Conservation (phyloP, 2,797 vertebrate genomes). For the Eidolon dupreanum region DNA sequence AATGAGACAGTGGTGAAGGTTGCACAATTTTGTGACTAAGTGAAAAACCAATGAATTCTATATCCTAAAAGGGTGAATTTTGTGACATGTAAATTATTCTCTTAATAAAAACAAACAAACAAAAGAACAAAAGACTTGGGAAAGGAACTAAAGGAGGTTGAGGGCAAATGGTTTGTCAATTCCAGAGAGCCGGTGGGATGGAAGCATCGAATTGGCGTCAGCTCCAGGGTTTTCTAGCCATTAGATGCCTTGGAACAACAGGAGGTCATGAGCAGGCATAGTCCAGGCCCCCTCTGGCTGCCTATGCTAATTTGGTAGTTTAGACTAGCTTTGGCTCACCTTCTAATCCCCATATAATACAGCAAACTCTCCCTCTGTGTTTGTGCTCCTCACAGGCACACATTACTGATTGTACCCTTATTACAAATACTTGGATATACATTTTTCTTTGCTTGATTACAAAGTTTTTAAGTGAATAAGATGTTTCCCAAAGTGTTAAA, state of each 20-base stretch:
- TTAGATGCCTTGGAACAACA: background rate
- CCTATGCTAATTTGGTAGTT: background rate
- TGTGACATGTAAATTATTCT: background rate
- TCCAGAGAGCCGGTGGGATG: background rate
- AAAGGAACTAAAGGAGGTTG: background rate
- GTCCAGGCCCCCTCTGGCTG: background rate
- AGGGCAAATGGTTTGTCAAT: background rate
- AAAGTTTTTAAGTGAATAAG: background rate
- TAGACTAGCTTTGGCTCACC: background rate
- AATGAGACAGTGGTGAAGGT: background rate
- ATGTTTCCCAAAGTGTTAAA: background rate
- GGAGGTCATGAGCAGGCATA: fast-evolving
- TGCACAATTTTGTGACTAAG: background rate
- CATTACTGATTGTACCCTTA: background rate
- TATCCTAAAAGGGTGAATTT: background rate
- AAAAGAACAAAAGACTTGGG: background rate
- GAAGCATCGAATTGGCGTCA: background rate
- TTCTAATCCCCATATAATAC: background rate
- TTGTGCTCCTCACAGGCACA: background rate
- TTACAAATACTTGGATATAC: background rate
- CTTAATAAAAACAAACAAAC: background rate
- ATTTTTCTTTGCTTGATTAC: background rate
- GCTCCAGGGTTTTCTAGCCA: background rate
- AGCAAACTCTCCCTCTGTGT: background rate
- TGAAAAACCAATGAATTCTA: background rate